A percentile compares a stretch with the other conserved stretches of the same genome.
Evolutionary conservation across 2,888 invertebrate genomes (phyloP).

Genomic region (Tachina lurida): DNA sequence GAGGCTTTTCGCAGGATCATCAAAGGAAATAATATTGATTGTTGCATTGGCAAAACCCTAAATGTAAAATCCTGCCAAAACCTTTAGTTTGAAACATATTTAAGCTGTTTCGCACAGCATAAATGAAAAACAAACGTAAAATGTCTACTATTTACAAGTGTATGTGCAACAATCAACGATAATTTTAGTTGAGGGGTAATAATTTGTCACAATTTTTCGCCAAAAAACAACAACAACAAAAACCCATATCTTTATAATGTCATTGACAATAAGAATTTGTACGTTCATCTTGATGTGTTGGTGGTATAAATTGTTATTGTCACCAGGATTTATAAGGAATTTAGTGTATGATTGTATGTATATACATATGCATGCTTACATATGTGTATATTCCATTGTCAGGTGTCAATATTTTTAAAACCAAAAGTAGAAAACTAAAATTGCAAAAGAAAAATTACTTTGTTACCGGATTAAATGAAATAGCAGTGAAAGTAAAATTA

Average conservation of each 20-base stretch:
- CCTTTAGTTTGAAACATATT: no score
- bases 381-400: conserved; percentile 35
- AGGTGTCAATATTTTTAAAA: conserved; percentile 50
- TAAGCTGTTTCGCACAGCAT: no score
- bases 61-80: no score
- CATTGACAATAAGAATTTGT: conserved; percentile 58
- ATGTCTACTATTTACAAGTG: neutral
- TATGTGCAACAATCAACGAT: conserved; percentile 36
- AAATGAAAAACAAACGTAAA: neutral
- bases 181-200: conserved; percentile 38
- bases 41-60: no score
- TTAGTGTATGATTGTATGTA: conserved; percentile 16
- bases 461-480: conserved; percentile 66
- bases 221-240: conserved; percentile 29
- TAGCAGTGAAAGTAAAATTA: conserved; percentile 58
- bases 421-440: conserved; percentile 27
- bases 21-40: no score
- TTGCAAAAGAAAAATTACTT: conserved; percentile 56
- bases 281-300: conserved; percentile 40
- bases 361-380: conserved; percentile 4
- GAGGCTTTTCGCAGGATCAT: no score
- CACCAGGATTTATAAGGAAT: conserved; percentile 64
- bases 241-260: conserved; percentile 39
- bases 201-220: conserved; percentile 49
- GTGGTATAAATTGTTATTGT: conserved; percentile 62